Conservation (phyloP, 2,113 vertebrate genomes). For the Platichthys stellatus region DNA sequence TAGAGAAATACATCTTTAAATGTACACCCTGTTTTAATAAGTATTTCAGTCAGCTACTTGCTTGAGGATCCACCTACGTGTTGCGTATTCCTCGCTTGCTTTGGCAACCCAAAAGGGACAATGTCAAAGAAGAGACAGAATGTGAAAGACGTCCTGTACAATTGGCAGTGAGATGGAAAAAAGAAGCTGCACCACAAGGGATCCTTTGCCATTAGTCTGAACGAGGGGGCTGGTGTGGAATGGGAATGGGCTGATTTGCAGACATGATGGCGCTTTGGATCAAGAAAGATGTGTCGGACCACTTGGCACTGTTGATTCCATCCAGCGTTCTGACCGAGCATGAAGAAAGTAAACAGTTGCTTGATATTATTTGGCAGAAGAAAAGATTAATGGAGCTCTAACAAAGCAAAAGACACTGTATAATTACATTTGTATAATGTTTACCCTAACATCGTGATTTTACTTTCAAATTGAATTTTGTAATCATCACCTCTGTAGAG, state of each 20-base stretch:
- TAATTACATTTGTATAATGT: no score
- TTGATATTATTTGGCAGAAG: conserved; percentile 18
- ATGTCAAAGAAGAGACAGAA: conserved; percentile 68
- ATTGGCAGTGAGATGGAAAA: conserved; percentile 75
- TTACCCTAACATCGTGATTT: no score
- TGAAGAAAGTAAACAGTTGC: conserved; percentile 21
- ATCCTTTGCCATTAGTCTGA: conserved; percentile 68
- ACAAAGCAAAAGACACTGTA: not conserved
- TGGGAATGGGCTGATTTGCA: conserved; percentile 70
- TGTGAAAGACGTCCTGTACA: conserved; percentile 71
- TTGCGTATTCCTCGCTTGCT: conserved; percentile 56
- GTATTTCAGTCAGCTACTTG: conserved; percentile 33
- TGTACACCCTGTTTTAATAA: conserved; percentile 6
- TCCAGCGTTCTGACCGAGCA: conserved; percentile 18
- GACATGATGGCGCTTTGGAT: conserved; percentile 43
- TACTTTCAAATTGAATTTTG: not conserved
- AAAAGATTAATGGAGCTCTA: not conserved
- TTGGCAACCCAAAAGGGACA: conserved; percentile 60
- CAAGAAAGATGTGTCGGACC: conserved; percentile 38
- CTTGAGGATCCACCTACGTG: conserved; percentile 14
- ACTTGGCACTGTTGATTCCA: conserved; percentile 27
- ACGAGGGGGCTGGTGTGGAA: conserved; percentile 64
- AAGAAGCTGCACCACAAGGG: conserved; percentile 72
- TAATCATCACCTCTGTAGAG: no score
- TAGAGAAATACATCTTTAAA: not conserved